Evolutionary conservation across 2,888 invertebrate genomes (phyloP).

Genomic region (Andrena minutula): DNA sequence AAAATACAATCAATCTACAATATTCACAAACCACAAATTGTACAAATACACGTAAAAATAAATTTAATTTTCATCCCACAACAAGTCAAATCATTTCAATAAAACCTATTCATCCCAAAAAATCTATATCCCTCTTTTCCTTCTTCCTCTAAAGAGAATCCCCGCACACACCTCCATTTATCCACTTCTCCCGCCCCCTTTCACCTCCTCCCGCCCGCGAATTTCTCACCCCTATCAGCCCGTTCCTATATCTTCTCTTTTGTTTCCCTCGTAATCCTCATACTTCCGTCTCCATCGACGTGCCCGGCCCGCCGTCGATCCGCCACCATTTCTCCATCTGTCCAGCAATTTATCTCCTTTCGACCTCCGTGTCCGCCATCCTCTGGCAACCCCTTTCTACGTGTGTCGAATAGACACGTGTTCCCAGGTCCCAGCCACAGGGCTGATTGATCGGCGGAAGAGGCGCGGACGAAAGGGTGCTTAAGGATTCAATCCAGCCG

Average conservation of each 20-base stretch:
- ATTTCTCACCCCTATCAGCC: neutral
- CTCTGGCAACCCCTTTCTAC: constrained; percentile 35
- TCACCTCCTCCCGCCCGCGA: neutral
- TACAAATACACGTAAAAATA: too few relatives aligned
- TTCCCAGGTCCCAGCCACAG: constrained; percentile 52
- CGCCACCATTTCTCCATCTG: constrained; percentile 56
- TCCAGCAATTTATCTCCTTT: constrained; percentile 57
- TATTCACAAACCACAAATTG: too few relatives aligned
- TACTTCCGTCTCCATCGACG: constrained; percentile 27
- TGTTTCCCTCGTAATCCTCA: neutral
- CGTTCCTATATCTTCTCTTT: neutral
- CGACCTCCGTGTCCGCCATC: constrained; percentile 3
- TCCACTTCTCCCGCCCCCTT: neutral
- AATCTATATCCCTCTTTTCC: neutral
- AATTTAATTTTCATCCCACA: too few relatives aligned
- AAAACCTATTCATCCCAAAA: too few relatives aligned
- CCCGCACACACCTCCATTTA: constrained; percentile 6
- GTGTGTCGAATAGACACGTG: constrained; percentile 62
- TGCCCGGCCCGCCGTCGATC: constrained; percentile 7
- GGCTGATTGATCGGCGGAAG: constrained; percentile 69
- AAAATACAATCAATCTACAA: too few relatives aligned
- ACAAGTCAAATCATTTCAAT: too few relatives aligned
- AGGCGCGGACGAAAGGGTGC: constrained; percentile 58
- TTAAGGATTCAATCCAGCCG: constrained; percentile 69
- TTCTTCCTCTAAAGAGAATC: neutral